Conservation (phyloP, 2,797 vertebrate species). For the Chaunax sp. region DNA sequence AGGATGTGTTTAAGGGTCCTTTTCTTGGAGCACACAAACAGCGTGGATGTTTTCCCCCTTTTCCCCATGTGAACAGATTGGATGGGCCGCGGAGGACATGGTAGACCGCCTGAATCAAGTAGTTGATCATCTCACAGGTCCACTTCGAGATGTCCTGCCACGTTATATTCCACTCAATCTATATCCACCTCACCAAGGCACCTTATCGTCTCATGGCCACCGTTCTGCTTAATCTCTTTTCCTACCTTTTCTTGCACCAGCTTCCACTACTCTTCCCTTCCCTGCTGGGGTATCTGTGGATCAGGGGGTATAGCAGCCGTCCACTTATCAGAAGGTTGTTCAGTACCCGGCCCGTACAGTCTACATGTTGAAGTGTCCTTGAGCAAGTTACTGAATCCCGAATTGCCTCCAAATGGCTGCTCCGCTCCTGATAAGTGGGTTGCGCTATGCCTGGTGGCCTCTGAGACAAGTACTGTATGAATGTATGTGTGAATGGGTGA, state of each 20-base stretch:
- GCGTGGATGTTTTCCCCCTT: neutral
- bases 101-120: neutral
- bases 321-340: no score
- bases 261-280: neutral
- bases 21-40: neutral
- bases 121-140: neutral
- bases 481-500: no score
- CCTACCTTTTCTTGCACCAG: constrained; percentile 3
- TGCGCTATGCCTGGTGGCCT: no score
- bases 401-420: no score
- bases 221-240: neutral
- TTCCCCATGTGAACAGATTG: neutral
- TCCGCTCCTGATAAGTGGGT: no score
- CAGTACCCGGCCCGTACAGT: no score
- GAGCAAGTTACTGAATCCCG: no score
- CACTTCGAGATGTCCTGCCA: constrained; percentile 6
- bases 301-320: no score
- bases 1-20: neutral
- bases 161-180: neutral
- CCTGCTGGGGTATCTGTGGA: no score
- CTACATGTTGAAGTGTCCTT: no score
- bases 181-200: neutral
- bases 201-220: neutral
- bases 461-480: no score
- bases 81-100: neutral